Base-by-base conservation (phyloP, 2,888 invertebrate genomes). In the Rambutsinella grinnellia region DNA sequence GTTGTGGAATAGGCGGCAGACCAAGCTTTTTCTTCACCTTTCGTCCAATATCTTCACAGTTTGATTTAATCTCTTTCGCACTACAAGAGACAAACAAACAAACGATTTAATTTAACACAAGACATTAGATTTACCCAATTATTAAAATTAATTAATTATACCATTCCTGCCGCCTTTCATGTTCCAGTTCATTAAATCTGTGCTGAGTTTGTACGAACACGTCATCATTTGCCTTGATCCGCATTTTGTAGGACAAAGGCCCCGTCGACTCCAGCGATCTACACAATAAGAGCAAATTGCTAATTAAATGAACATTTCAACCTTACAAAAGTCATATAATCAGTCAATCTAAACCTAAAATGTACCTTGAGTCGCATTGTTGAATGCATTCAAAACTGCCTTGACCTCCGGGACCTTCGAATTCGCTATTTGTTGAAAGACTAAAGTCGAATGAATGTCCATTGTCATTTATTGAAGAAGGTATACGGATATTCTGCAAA, bases 141-240 rank as follows among this genome's bases (percentile, higher is more conserved):
- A 19, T 21, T 27, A 2, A 19, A 13, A 46, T 47, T 21, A 24
- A 44, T 3, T 23, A 46, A 3, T 36, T 47, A 87, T 86, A 95
- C 95, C 94, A 95, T 90, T 95, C 95, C 87, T 95, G 96, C 89
- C 95, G 96, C 88, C 93, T 94, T 88, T 93, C 94, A 87, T 96
- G 94, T 87, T 96, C 95, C 83, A 93, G 94, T 85, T 92, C 92
- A 85, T 94, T 94, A 94, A 97, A 95, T 85, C 94, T 92, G 87
- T 94, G 92, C 88, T 93, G 91, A 84, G 97, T 97, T 85, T 93
- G 92, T 88, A 95, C 95, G 88, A 97, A 97, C 77, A 96, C 94
- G 89, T 97, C 97, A 86, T 97, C 97, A 86, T 95, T 97, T 85
- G 97, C 97, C 87, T 94, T 94, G 84, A 97, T 93, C 82, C 95